Base-by-base conservation (phyloP, 2,888 invertebrate genomes). In the Aproaerema taeniolella region DNA sequence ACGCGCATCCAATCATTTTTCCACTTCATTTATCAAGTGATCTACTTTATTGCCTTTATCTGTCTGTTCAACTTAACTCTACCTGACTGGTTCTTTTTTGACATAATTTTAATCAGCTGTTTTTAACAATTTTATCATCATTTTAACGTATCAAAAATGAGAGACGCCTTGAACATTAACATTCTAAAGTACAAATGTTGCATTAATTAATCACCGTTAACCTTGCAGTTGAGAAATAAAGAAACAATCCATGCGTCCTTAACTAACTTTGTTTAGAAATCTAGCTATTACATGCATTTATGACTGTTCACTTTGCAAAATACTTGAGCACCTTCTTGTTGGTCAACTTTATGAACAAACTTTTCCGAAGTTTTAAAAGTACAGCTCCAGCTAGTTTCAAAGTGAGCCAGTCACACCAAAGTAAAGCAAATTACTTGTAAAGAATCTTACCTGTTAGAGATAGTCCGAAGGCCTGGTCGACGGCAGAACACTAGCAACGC, bases 401-500 rank as follows among this genome's bases (percentile, higher is more conserved):
- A 35, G 28, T 28, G 28, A 28, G 11, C 16, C 4, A 12, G 13
- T 16, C 10, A 16, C 6, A 12, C 26, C 10, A 12, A 38, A 40
- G 31, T 11, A n/a, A n/a, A n/a, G n/a, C n/a, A n/a, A n/a, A n/a
- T n/a, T n/a, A n/a, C n/a, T 44, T 30, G 36, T 30, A 30, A 61
- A 67, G 8, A 17, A 9, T 20, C 87, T 82, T 80, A 93, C 93
- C 92, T 90, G 88, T 94, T 94, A 42, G 94, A 94, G 56, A 94
- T 91, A 50, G 93, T 93, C 61, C 94, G 88, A 34, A 94, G 82
- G 33, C 91, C 90, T 36, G 93, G 91, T 52, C 92, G 88, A 57
- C 91, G 87, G 67, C 91, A 90, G 78, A 94, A 94, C 35, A 94
- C 91, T 52, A 93, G 78, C 52, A 94, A 86, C 41, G 94, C 91